phyloP scores from a whole-genome alignment of 2,797 vertebrate genomes.

The Calcarius lapponicus region DNA sequence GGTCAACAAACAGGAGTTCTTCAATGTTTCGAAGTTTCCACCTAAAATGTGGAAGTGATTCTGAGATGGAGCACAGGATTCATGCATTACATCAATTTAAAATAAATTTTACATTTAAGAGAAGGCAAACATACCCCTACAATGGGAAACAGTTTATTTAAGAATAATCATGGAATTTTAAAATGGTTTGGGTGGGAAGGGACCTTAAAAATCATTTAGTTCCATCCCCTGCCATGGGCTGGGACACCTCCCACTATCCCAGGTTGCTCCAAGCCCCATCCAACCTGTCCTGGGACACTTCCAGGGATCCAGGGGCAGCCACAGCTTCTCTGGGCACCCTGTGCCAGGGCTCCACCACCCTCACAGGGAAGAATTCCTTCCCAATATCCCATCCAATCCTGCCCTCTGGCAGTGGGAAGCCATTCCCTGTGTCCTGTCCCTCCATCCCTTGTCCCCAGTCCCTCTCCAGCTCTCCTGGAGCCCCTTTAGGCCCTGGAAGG shows the following conservation, averaged over 20 bases:
- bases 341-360: too few species aligned
- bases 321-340: not conserved
- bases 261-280: accelerated
- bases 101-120: not conserved
- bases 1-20: not conserved
- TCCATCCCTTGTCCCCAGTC: not conserved
- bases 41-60: not conserved
- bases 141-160: not conserved
- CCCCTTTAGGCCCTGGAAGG: not conserved
- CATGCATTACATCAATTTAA: not conserved
- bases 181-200: not conserved
- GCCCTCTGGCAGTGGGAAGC: not conserved
- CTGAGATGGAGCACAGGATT: not conserved
- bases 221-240: accelerated
- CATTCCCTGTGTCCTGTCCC: not conserved
- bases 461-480: not conserved
- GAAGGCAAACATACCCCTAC: not conserved
- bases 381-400: accelerated
- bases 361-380: too few species aligned
- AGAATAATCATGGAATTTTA: not conserved
- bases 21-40: not conserved
- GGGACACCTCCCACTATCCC: accelerated
- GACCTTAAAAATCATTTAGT: not conserved
- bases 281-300: not conserved
- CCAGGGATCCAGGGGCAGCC: not conserved